Evolutionary conservation across 2,113 vertebrate genomes (phyloP), one percentile per base, ranked within the genome.

Genomic region (Rhinoptilus africanus): DNA sequence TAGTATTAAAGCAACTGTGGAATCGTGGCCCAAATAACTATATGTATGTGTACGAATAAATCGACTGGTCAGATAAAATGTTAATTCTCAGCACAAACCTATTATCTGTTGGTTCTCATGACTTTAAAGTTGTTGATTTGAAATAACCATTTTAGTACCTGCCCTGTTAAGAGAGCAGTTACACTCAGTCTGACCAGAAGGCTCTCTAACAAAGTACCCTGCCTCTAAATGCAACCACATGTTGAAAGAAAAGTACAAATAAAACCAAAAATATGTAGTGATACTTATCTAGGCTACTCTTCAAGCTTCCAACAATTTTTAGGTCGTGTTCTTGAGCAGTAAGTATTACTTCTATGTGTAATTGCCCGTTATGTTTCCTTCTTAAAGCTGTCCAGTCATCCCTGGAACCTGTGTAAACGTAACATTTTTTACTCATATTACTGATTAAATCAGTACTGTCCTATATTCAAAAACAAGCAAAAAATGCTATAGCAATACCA

Each of bases 11-110:
- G 43, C 0, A 3, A 10, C 62, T 3, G 1, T 4, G 6, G 72
- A 63, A 50, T 83, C 11, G 3, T 47, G 13, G n/a, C 54, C 57
- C 20, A 80, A 37, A n/a, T 28, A 74, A 26, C 19, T 54, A 2
- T 18, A 19, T 67, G 54, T 3, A 50, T 22, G 27, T 1, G 0
- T 34, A 12, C 0, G 0, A 28, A 12, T 53, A 30, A 14, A 23
- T 76, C n/a, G 53, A 23, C 41, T 88, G 41, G 34, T 78, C 37
- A 39, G 64, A 47, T 47, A 47, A 72, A 79, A 37, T n/a, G 30
- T 12, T 60, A 48, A 20, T 80, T 80, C 11, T 87, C 26, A 66
- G 27, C 64, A 59, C 32, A 37, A 27, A 60, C 4, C 14, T 85
- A 9, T 19, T 62, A 30, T n/a, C 30, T 88, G 7, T 56, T 63